A percentile compares a stretch with the other conserved stretches of the same genome.
Evolutionary conservation across 2,888 invertebrate genomes (phyloP).

Genomic region (Mythimna loreyi): DNA sequence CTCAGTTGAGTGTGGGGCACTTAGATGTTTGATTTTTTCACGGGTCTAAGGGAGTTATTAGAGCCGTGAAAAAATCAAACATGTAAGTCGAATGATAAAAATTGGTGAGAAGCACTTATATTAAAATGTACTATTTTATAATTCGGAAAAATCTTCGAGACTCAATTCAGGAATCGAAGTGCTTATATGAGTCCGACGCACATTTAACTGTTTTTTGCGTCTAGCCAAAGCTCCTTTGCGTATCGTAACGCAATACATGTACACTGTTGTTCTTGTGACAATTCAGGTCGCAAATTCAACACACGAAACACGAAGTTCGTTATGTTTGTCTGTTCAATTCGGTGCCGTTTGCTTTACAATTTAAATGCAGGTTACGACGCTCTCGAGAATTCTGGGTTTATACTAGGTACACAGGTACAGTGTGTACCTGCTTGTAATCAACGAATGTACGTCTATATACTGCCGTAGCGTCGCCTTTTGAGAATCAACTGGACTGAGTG

Average conservation of each 20-base stretch:
- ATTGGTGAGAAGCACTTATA: too few relatives aligned
- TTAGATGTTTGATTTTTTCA: too few relatives aligned
- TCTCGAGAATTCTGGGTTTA: conserved; percentile 61
- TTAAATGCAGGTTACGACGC: conserved; percentile 75
- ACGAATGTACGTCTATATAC: conserved; percentile 42
- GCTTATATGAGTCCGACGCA: not conserved
- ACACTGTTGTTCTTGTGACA: conserved; percentile 47
- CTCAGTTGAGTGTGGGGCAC: too few relatives aligned
- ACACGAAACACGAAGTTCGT: conserved; percentile 72
- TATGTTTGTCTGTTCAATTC: conserved; percentile 75
- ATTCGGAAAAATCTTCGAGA: too few relatives aligned
- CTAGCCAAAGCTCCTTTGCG: conserved; percentile 1
- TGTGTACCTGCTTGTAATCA: conserved; percentile 59
- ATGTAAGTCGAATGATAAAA: too few relatives aligned
- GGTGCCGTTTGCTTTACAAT: conserved; percentile 76
- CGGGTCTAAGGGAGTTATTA: too few relatives aligned
- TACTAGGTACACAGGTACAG: conserved; percentile 48
- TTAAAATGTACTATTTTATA: too few relatives aligned
- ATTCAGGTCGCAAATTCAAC: conserved; percentile 71
- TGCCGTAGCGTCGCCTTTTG: conserved; percentile 52
- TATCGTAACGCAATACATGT: not conserved
- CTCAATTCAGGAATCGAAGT: too few relatives aligned
- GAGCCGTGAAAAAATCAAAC: too few relatives aligned
- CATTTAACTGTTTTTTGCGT: too few relatives aligned
- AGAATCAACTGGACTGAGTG: conserved; percentile 58